Evolutionary conservation across 2,888 invertebrate species (phyloP), one percentile per base, ranked within the genome.

Genomic region (Psococerastis gibbosa): DNA sequence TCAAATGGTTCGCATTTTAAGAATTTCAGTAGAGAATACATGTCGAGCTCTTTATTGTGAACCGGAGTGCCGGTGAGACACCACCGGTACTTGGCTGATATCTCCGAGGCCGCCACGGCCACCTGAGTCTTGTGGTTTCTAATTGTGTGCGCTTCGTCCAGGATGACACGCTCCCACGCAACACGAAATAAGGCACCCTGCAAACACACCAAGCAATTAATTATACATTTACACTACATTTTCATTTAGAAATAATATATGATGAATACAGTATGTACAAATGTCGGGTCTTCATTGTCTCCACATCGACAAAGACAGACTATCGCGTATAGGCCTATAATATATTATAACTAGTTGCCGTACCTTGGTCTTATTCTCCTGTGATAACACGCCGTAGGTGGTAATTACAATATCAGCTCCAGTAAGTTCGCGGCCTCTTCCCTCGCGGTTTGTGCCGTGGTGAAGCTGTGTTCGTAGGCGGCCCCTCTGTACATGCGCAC

Each of bases 61-160:
- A 97, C 79, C 0, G 95, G 95, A 0, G 94, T 94, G 20, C 95
- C 95, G 0, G 94, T 91, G 16, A 95, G 68, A 1, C 78, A 79
- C 87, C 87, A 89, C 9, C 88, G 73, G 2, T 70, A 65, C 45
- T 62, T 67, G 4, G 73, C 74, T 1, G 59, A 52, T 35, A 89
- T 60, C 2, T 64, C 62, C 56, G 78, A 79, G 5, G 78, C 79
- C 0, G 82, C 79, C 47, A 66, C 57, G 0, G 85, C 76, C 1
- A 78, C 77, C 49, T 73, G 68, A 6, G 80, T 73, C 61, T 87
- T 88, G 58, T 81, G 72, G 65, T 95, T 95, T 51, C 92, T 75
- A 6, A 95, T 81, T 32, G 75, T 71, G 61, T 97, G 95, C 0
- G 85, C 95, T 65, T 97, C 95, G 63, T 97, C 95, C 17, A 97